phyloP scores from a whole-genome alignment of 2,797 vertebrate genomes.

The Betta splendens region DNA sequence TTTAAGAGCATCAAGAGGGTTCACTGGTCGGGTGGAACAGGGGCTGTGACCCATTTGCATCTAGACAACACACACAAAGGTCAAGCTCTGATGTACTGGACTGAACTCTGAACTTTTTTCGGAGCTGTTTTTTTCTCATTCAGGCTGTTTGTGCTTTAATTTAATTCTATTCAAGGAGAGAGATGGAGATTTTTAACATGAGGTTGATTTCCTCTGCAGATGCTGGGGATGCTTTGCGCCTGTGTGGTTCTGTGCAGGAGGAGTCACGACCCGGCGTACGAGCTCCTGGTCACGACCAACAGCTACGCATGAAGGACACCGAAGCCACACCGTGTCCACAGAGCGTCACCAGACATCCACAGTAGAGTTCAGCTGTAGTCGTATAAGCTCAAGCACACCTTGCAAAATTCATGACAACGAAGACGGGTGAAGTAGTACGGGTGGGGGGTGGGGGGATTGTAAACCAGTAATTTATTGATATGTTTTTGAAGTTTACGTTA shows the following conservation, averaged over 20 bases:
- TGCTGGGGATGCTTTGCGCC: conserved; percentile 97
- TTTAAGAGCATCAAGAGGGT: no score
- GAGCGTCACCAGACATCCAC: conserved; percentile 77
- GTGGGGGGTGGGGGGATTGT: conserved; percentile 22
- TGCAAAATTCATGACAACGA: conserved; percentile 77
- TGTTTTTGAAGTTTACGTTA: conserved; percentile 66
- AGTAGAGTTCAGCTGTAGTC: conserved; percentile 77
- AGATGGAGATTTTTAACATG: no score
- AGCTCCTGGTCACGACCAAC: conserved; percentile 94
- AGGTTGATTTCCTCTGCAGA: no score
- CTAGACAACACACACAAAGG: no score
- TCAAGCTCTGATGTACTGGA: no score
- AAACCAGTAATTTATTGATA: conserved; percentile 75
- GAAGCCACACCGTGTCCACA: conserved; percentile 62
- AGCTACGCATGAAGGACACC: conserved; percentile 88
- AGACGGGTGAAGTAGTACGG: conserved; percentile 78
- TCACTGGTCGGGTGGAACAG: no score
- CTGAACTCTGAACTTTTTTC: no score
- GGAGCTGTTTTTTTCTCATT: no score
- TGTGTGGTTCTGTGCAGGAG: conserved; percentile 95
- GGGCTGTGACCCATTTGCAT: no score
- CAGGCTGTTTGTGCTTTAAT: no score
- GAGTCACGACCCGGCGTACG: conserved; percentile 94
- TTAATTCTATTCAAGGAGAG: no score
- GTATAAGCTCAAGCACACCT: conserved; percentile 80